Conservation (phyloP, 2,113 vertebrate species). For the Vidua macroura region DNA sequence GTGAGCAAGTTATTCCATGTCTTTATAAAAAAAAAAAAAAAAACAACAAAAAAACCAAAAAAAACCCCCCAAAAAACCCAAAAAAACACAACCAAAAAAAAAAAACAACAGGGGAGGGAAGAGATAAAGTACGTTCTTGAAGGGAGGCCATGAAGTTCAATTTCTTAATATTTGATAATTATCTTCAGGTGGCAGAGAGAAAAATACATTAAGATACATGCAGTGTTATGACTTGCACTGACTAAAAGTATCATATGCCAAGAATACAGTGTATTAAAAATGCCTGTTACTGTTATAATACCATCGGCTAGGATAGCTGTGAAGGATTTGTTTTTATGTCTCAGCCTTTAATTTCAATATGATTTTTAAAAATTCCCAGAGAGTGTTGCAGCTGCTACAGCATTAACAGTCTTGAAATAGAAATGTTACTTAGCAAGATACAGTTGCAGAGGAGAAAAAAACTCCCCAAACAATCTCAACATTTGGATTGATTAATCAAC, state of each 20-base stretch:
- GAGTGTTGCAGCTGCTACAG: constrained; percentile 72
- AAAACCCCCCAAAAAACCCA: no score
- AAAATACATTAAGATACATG: not conserved
- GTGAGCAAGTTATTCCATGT: not conserved
- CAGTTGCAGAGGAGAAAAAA: constrained; percentile 75
- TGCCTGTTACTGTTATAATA: constrained; percentile 51
- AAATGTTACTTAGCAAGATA: constrained; percentile 74
- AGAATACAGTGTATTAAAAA: constrained; percentile 48
- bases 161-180: constrained; percentile 38
- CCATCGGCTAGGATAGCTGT: constrained; percentile 46
- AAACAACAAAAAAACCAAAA: no score
- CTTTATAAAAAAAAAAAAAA: not conserved
- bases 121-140: not conserved
- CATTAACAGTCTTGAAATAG: constrained; percentile 77
- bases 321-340: constrained; percentile 56
- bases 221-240: constrained; percentile 5
- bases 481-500: constrained; percentile 75
- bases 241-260: constrained; percentile 21
- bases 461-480: constrained; percentile 34
- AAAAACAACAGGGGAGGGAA: not conserved
- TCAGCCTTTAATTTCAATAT: constrained; percentile 72
- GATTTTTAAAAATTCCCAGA: constrained; percentile 72
- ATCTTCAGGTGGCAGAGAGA: not conserved
- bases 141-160: not conserved
- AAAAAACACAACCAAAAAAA: not conserved